Evolutionary conservation across 1,140 invertebrate species (phyloP).

Genomic region (Hypothenemus hampei): DNA sequence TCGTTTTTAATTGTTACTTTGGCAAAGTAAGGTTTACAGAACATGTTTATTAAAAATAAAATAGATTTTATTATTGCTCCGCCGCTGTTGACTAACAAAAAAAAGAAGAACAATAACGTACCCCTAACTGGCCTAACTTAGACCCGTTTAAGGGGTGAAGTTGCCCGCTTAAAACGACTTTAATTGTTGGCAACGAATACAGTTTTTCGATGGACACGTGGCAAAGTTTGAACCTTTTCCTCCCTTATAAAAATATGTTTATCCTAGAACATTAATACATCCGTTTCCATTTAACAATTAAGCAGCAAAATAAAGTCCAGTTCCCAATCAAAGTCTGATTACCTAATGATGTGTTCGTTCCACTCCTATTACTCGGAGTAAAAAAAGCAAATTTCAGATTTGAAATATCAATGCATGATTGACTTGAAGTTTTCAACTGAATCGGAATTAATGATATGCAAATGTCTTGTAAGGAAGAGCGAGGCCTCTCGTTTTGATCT

Average conservation of each 20-base stretch:
- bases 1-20: too few relatives aligned
- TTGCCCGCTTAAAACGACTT: constrained; percentile 24
- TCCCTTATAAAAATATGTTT: background rate
- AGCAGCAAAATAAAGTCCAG: too few relatives aligned
- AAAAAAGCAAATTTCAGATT: too few relatives aligned
- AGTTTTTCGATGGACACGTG: constrained; percentile 21
- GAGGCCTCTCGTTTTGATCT: constrained; percentile 12
- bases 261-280: background rate
- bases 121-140: constrained; percentile 17
- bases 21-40: too few relatives aligned
- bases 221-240: constrained; percentile 10
- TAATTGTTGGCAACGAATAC: constrained; percentile 23
- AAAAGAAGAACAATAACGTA: constrained; percentile 24
- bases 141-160: constrained; percentile 12
- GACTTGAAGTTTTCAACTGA: constrained; percentile 7
- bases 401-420: constrained; percentile 18
- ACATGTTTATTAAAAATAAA: too few relatives aligned
- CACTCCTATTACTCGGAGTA: too few relatives aligned
- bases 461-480: constrained; percentile 9
- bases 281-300: background rate
- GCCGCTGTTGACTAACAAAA: constrained; percentile 5
- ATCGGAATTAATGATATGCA: constrained; percentile 19
- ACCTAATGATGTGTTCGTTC: too few relatives aligned
- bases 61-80: too few relatives aligned
- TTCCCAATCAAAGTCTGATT: too few relatives aligned